phyloP scores from a whole-genome alignment of 2,888 invertebrate genomes.

The Coecobrya sp. region DNA sequence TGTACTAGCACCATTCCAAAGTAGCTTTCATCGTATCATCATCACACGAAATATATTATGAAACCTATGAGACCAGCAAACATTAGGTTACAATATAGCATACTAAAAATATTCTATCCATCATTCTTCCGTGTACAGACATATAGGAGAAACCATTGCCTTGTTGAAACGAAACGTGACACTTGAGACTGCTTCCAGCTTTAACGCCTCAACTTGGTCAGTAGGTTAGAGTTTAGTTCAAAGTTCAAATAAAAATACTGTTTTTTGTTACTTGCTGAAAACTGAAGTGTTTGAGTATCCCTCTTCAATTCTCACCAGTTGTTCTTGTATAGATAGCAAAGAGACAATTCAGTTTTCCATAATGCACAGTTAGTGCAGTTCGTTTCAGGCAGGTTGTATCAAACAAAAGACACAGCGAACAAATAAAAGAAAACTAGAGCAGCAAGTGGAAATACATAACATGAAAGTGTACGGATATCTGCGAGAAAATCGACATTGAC shows the following conservation, averaged over 20 bases:
- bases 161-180: not conserved
- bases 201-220: not conserved
- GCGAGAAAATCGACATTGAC: conserved; percentile 70
- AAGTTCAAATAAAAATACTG: conserved; percentile 1
- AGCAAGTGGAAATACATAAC: conserved; percentile 23
- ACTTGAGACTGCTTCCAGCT: not conserved
- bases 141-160: no score
- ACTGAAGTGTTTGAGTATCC: not conserved
- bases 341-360: not conserved
- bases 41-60: no score
- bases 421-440: conserved; percentile 25
- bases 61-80: no score
- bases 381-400: not conserved
- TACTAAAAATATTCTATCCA: no score
- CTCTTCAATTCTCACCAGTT: not conserved
- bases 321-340: not conserved
- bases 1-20: no score
- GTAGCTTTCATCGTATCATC: no score
- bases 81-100: no score
- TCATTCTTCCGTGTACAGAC: no score
- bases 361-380: not conserved
- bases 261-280: not conserved
- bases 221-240: conserved; percentile 41
- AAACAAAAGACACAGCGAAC: not conserved
- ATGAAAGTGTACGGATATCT: conserved; percentile 42